These are phyloP conservation scores for Coptodon bakossiorum DNA, from an alignment of 2,113 vertebrate genomes.

Conservation along the genomic window DNA sequence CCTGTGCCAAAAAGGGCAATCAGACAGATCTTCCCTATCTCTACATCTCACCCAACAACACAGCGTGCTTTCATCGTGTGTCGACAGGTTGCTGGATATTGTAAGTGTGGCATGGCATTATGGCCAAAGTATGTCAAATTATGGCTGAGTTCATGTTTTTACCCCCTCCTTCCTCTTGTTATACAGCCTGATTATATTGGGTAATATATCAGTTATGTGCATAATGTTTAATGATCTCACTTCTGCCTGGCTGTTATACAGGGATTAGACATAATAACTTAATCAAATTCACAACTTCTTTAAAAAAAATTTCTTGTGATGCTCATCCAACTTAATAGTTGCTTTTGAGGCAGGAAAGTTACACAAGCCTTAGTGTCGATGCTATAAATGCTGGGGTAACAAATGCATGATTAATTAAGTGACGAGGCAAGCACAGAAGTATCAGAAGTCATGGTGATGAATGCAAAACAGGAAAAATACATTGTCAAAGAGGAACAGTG, in stretches of 20 bases:
- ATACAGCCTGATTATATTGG: background rate
- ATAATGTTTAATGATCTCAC: background rate
- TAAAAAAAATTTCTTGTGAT: fast-evolving
- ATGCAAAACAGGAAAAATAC: background rate
- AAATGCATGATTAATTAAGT: background rate
- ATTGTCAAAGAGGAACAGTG: background rate
- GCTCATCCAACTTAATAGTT: background rate
- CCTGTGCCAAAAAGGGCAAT: slow-evolving; percentile 71
- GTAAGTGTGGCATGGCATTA: slow-evolving; percentile 48
- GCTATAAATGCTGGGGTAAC: background rate
- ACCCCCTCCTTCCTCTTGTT: background rate
- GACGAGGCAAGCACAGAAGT: background rate
- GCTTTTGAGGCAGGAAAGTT: background rate
- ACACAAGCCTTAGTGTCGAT: background rate
- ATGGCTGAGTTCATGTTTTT: background rate
- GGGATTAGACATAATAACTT: background rate
- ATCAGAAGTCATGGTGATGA: background rate
- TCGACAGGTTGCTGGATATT: slow-evolving; percentile 72
- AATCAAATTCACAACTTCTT: background rate
- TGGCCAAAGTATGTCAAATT: background rate
- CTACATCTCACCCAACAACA: slow-evolving; percentile 72
- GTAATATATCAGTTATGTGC: background rate
- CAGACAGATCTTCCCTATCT: slow-evolving; percentile 64
- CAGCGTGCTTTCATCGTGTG: slow-evolving; percentile 73
- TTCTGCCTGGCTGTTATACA: background rate